phyloP scores from a whole-genome alignment of 2,113 vertebrate species.

The Oryzias javanicus region DNA sequence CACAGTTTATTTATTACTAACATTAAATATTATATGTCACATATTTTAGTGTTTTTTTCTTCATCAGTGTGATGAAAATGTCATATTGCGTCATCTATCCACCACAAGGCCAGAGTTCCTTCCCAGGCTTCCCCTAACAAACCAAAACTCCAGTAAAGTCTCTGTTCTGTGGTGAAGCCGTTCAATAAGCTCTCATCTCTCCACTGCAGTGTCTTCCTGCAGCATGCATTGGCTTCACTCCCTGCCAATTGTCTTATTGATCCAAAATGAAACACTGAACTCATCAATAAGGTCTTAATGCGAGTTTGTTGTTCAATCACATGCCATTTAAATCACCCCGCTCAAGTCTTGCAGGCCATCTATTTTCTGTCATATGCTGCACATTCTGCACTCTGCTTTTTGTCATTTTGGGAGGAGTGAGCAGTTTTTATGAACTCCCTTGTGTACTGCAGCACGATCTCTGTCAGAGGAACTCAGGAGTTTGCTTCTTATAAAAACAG shows the following conservation, averaged over 20 bases:
- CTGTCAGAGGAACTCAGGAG: constrained; percentile 13
- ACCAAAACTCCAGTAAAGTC: constrained; percentile 35
- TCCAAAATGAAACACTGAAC: constrained; percentile 76
- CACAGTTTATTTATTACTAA: too few relatives aligned
- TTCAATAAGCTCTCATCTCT: constrained; percentile 49
- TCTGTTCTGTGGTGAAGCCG: constrained; percentile 33
- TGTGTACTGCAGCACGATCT: constrained; percentile 3
- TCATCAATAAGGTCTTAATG: constrained; percentile 80
- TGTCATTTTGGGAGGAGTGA: constrained; percentile 61
- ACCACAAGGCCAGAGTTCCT: constrained; percentile 10
- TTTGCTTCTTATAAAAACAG: constrained; percentile 33
- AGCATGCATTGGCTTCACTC: constrained; percentile 64
- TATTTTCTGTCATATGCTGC: constrained; percentile 67
- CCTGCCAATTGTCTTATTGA: constrained; percentile 76
- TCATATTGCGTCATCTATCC: not conserved
- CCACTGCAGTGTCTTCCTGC: constrained; percentile 41
- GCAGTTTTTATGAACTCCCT: constrained; percentile 64
- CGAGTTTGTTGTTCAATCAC: constrained; percentile 79
- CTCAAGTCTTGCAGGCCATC: constrained; percentile 63
- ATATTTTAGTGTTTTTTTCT: not conserved
- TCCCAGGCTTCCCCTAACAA: constrained; percentile 14
- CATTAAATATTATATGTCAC: too few relatives aligned
- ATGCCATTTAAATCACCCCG: constrained; percentile 75
- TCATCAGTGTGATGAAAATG: not conserved
- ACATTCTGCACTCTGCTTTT: constrained; percentile 64